These are phyloP conservation scores for Meriones unguiculatus DNA, from an alignment of 2,113 vertebrate species.

Conservation along the genomic window DNA sequence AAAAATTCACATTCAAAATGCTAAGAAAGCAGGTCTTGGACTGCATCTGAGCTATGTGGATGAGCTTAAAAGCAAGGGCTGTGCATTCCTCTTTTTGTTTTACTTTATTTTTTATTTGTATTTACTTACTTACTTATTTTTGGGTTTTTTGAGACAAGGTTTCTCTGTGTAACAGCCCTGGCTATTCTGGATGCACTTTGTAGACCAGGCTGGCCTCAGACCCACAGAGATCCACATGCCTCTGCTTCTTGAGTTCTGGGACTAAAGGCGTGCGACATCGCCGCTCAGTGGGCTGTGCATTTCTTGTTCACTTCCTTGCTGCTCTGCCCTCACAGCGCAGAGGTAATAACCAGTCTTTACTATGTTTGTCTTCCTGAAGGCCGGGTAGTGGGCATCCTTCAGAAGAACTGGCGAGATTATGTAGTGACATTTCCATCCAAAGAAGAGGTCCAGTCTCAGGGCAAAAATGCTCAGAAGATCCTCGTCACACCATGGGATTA, in stretches of 20 bases:
- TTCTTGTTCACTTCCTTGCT: not conserved
- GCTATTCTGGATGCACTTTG: no score
- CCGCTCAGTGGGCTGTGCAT: no score
- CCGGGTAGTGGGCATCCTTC: conserved; percentile 94
- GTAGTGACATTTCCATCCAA: conserved; percentile 95
- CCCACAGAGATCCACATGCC: no score
- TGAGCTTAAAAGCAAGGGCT: not conserved
- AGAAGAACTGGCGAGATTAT: conserved; percentile 98
- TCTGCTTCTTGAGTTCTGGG: no score
- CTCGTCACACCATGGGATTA: conserved; percentile 96
- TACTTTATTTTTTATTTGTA: no score
- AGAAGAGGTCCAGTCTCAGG: conserved; percentile 92
- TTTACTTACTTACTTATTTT: no score
- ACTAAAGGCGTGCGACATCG: no score
- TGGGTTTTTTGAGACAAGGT: no score
- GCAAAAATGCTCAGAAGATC: conserved; percentile 92
- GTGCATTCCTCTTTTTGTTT: not conserved
- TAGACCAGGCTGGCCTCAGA: no score
- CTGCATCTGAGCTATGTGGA: not conserved
- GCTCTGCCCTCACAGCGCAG: not conserved
- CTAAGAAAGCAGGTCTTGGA: not conserved
- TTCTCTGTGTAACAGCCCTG: no score
- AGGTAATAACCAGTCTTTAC: not conserved
- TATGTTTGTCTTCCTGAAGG: conserved; percentile 85
- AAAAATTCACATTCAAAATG: not conserved